phyloP scores from a whole-genome alignment of 2,797 vertebrate species.

The Chelon labrosus region DNA sequence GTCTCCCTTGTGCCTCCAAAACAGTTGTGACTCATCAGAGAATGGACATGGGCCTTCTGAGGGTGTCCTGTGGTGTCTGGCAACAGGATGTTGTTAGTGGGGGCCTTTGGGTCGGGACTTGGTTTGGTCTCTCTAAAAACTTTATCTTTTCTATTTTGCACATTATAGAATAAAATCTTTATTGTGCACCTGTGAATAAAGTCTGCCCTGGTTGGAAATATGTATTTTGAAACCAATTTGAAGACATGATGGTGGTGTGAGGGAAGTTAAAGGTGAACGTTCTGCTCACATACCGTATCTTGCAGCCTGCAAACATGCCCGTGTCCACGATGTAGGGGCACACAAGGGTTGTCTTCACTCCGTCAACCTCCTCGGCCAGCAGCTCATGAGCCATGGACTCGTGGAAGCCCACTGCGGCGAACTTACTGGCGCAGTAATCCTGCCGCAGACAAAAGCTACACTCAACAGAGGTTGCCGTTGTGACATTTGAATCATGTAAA shows the following conservation, averaged over 20 bases:
- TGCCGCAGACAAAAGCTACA: slow-evolving; percentile 39
- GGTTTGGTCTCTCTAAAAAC: too few relatives aligned
- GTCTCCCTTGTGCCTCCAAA: too few relatives aligned
- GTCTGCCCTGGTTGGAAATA: too few relatives aligned
- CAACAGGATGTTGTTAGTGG: too few relatives aligned
- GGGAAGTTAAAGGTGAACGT: neutral
- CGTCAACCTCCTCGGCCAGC: slow-evolving; percentile 73
- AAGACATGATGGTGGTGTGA: neutral
- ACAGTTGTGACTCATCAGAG: too few relatives aligned
- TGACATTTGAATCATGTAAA: neutral
- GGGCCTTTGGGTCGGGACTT: too few relatives aligned
- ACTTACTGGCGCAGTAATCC: slow-evolving; percentile 84
- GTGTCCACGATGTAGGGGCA: slow-evolving; percentile 81
- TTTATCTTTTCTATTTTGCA: too few relatives aligned
- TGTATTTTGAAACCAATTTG: too few relatives aligned
- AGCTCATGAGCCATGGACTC: slow-evolving; percentile 83
- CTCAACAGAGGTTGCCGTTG: neutral
- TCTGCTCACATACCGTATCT: slow-evolving; percentile 62
- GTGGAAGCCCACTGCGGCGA: slow-evolving; percentile 82
- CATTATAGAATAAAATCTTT: too few relatives aligned
- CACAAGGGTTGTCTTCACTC: slow-evolving; percentile 80
- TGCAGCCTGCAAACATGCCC: slow-evolving; percentile 80
- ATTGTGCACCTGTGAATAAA: too few relatives aligned
- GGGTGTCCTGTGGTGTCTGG: too few relatives aligned
- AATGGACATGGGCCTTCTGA: too few relatives aligned